These are phyloP conservation scores for Sphinx pinastri DNA, from an alignment of 2,888 invertebrate species.

Conservation along the genomic window DNA sequence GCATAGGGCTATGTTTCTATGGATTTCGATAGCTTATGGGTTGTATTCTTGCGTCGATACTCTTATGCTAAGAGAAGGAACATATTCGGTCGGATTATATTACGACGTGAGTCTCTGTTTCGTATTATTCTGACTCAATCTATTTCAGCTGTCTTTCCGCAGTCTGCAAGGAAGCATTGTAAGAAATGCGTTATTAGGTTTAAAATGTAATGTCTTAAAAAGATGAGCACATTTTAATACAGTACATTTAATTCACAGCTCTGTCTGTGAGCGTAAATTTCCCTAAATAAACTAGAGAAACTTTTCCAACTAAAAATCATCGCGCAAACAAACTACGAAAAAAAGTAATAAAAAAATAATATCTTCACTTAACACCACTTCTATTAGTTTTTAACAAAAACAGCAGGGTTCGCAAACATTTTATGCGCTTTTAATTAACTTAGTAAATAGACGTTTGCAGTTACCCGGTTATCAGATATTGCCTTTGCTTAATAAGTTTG, in stretches of 20 bases:
- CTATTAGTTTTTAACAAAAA: neutral
- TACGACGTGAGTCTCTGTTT: no score
- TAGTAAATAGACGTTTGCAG: constrained; percentile 5
- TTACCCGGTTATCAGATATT: neutral
- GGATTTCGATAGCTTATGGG: no score
- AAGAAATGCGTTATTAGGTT: no score
- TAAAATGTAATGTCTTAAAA: no score
- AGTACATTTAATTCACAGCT: neutral
- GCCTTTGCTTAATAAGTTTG: constrained; percentile 1
- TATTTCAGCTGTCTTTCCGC: no score
- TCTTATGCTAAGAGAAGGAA: no score
- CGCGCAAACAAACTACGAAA: neutral
- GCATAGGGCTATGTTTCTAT: neutral
- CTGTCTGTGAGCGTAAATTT: no score
- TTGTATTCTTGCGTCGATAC: no score
- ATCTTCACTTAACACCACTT: neutral
- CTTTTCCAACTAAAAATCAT: neutral
- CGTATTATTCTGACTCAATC: no score
- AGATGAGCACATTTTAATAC: no score
- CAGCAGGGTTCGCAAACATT: neutral
- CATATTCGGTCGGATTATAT: no score
- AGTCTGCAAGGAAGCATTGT: no score
- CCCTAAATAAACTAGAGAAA: neutral
- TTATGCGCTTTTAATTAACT: constrained; percentile 2
- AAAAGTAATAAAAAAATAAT: neutral